Percentiles rank a stretch among this genome's conserved stretches.
Conservation (phyloP, 2,888 invertebrate species). For the Prosopocoilus inquinatus region DNA sequence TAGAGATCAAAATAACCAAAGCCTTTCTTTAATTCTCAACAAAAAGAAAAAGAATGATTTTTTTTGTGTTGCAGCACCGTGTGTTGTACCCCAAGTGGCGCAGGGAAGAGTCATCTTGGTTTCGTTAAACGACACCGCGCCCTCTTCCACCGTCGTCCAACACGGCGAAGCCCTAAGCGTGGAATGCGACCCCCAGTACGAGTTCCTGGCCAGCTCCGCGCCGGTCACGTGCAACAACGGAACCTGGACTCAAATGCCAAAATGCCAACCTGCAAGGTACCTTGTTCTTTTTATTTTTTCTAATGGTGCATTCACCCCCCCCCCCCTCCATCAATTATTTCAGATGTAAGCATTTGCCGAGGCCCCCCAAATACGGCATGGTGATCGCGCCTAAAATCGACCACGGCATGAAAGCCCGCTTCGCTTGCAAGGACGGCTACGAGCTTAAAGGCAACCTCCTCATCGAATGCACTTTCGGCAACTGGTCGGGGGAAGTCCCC, state of each 20-base stretch:
- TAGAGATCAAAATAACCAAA: too few species aligned
- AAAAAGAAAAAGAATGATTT: neutral
- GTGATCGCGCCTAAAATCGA: conserved; percentile 97
- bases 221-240: conserved; percentile 89
- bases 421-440: conserved; percentile 91
- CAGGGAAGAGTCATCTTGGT: conserved; percentile 73
- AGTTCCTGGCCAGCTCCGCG: conserved; percentile 74
- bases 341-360: conserved; percentile 48
- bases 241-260: conserved; percentile 92
- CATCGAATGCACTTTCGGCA: conserved; percentile 89
- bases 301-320: neutral
- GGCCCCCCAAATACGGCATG: conserved; percentile 86
- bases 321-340: conserved; percentile 5
- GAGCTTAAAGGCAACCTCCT: conserved; percentile 69
- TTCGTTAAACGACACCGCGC: conserved; percentile 54
- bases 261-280: conserved; percentile 74
- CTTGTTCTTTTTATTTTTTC: neutral
- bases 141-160: conserved; percentile 59
- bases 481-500: conserved; percentile 89
- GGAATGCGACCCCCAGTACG: conserved; percentile 81
- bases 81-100: conserved; percentile 85
- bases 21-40: too few species aligned
- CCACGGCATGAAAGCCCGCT: conserved; percentile 92
- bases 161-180: conserved; percentile 74
- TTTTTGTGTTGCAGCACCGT: conserved; percentile 69